Evolutionary conservation across 1,140 invertebrate species (phyloP), one percentile per base, ranked within the genome.

Genomic region (Gyrodactylus salaris): DNA sequence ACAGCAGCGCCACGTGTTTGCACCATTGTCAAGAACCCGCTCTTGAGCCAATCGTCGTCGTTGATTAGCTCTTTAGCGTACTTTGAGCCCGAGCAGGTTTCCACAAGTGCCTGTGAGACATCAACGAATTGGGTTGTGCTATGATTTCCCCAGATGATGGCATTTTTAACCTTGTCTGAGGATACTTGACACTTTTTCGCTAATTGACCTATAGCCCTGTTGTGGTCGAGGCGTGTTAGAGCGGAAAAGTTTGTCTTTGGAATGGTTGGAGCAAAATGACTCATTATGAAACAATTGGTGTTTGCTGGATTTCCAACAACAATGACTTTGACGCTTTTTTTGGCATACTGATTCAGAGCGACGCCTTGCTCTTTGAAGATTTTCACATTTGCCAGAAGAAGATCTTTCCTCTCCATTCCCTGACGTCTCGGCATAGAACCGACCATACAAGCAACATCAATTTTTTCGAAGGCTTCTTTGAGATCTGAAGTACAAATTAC

Each of bases 261-360:
- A 80, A 99, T 97, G 1, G 89, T 90, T 27, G 91, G 91, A 23
- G 79, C 80, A 81, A 93, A 96, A 78, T 91, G 88, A 0, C 89
- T 88, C 78, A 89, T 92, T 76, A 99, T 91, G 16, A 93, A 82
- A 21, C 93, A 93, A 84, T 99, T 99, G 0, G 95, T 99, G 79
- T 99, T 99, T 0, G 95, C 95, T 70, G 95, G 95, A 81, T 99
- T 99, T 34, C 95, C 95, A 78, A 99, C 94, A 68, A 99, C 93
- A 21, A 99, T 82, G 22, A 85, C 88, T 82, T 95, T 96, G 21
- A 95, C 89, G 78, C 87, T 87, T 78, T 97, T 96, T 76, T 89
- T 89, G 0, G 94, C 90, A 80, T 86, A 85, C 80, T 91, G 86
- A 76, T 97, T 88, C 0, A 99, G 79, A 20, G 94, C 91, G 78